Evolutionary conservation across 2,797 vertebrate species (phyloP), one percentile per base, ranked within the genome.

Genomic region (Squalus acanthias): DNA sequence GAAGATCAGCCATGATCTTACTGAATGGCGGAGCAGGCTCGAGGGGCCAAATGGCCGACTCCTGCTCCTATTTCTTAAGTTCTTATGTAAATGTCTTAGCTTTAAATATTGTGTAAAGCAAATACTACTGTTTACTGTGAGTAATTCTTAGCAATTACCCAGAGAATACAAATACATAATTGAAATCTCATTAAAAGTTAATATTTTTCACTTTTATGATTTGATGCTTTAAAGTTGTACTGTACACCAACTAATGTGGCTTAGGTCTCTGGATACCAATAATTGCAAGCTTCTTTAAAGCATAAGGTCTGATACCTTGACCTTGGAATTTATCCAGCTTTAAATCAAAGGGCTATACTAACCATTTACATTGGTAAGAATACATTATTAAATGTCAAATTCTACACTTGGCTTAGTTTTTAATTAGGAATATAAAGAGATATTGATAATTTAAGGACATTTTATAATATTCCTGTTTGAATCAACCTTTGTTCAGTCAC

Each of bases 261-360:
- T 60, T 60, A 33, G 26, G 15, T 60, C 94, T 95, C 46, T 57
- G 50, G 57, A 95, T 95, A 76, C n/a, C 91, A 69, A 69, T 69
- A 93, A 67, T 39, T 69, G 63, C 65, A 67, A 69, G 46, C 72
- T 74, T 57, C 70, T 74, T 33, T 76, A 95, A 76, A 76, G 94
- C 50, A 87, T 67, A 85, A 74, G 53, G 95, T 39, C 97, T 98
- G 98, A 98, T 98, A 98, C 97, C 96, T 95, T 97, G 97, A 98
- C 97, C 97, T 98, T 97, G 97, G 97, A 97, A 97, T 97, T 96
- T 97, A 97, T 97, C 97, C 96, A 96, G 96, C 97, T 97, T 97
- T 96, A 96, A 70, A 96, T 96, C 96, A 97, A 97, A 97, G 97
- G 97, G 97, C 96, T 96, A 97, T 96, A 96, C 96, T 97, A 97